Conservation (phyloP, 1,140 invertebrate species). For the Meloidogyne chitwoodi region DNA sequence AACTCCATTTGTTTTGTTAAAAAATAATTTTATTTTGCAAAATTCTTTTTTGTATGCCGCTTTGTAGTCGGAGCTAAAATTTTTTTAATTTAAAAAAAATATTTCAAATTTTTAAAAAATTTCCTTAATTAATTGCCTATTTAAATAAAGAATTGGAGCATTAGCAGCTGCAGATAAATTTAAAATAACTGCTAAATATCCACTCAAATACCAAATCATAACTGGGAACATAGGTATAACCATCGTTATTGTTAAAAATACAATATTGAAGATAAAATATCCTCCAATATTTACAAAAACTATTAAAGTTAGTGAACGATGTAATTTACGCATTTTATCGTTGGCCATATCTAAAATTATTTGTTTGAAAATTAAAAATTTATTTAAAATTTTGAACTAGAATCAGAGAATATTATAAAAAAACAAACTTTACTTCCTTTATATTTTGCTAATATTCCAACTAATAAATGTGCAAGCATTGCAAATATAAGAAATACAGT, state of each 20-base stretch:
- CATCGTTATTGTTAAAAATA: neutral
- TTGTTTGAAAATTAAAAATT: too few species aligned
- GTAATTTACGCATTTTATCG: neutral
- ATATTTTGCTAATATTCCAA: neutral
- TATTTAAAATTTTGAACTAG: too few species aligned
- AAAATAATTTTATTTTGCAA: neutral
- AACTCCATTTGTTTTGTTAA: too few species aligned
- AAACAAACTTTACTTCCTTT: neutral
- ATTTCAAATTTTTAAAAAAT: neutral
- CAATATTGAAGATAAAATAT: neutral
- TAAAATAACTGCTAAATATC: neutral
- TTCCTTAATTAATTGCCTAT: neutral
- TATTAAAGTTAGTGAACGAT: neutral
- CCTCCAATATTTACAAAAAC: constrained; percentile 2
- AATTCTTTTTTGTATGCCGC: neutral
- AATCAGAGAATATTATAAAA: too few species aligned
- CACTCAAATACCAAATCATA: neutral
- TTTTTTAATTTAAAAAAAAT: neutral
- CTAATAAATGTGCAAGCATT: neutral
- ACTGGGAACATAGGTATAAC: neutral
- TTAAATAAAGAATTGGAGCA: neutral
- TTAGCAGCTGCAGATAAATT: neutral
- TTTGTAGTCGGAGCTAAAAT: neutral
- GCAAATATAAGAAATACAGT: neutral
- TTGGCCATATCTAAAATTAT: neutral